A percentile compares a stretch with the other conserved stretches of the same genome.
Conservation (phyloP, 1,140 invertebrate genomes). For the Mamestra configurata region DNA sequence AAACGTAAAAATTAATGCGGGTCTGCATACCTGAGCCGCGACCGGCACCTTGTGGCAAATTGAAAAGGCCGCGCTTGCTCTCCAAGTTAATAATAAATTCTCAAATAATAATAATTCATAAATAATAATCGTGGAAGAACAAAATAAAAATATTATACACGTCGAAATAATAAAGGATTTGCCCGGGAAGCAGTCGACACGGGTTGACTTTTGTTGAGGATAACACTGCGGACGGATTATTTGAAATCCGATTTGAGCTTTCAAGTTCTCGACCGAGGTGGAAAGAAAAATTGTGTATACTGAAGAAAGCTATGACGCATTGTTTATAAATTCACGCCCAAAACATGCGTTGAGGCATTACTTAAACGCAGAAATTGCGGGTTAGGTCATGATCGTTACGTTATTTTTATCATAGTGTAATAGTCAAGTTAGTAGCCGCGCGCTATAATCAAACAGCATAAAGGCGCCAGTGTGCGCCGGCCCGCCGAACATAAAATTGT, state of each 20-base stretch:
- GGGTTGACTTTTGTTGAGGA: conserved; percentile 63
- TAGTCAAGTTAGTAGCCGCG: conserved; percentile 39
- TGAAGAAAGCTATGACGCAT: background rate
- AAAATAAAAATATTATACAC: conserved; percentile 86
- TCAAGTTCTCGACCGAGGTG: background rate
- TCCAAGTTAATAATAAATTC: conserved; percentile 84
- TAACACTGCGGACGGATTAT: conserved; percentile 29
- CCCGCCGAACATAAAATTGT: conserved; percentile 83
- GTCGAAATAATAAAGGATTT: conserved; percentile 87
- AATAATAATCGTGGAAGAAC: conserved; percentile 85
- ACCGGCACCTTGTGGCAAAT: conserved; percentile 83
- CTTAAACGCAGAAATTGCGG: conserved; percentile 16
- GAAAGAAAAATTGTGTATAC: background rate
- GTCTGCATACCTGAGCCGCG: conserved; percentile 69
- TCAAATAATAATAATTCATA: conserved; percentile 88
- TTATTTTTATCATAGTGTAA: conserved; percentile 41
- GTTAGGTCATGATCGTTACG: conserved; percentile 31
- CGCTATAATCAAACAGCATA: conserved; percentile 57
- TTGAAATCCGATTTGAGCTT: background rate
- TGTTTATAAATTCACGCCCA: conserved; percentile 32
- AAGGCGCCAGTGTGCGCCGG: conserved; percentile 72
- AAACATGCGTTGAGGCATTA: conserved; percentile 18
- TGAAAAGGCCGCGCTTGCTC: conserved; percentile 84
- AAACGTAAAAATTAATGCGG: conserved; percentile 64
- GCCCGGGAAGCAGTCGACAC: conserved; percentile 66